Evolutionary conservation across 2,888 invertebrate species (phyloP), one percentile per base, ranked within the genome.

Genomic region (Lamproptera curius): DNA sequence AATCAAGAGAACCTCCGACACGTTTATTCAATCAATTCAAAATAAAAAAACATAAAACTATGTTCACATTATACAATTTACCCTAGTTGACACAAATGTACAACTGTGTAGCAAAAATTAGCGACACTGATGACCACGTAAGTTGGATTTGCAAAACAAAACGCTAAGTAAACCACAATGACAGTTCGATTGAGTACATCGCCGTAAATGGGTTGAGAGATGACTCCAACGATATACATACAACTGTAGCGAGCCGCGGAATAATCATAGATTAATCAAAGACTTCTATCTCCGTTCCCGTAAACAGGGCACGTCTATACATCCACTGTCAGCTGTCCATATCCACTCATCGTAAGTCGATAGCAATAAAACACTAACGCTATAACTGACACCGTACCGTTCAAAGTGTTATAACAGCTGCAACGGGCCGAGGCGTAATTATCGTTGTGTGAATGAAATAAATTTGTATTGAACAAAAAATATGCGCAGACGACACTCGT

Each of bases 271-370:
- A 2, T 33, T 16, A 33, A 33, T 16, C 9, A 14, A 14, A 40
- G 39, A 43, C 40, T 15, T 14, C 17, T 49, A 49, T 49, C 40
- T 36, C 28, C 28, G 15, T 39, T 35, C 39, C 14, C 11, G 31
- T 36, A 44, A 44, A 44, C 28, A 20, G 49, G 49, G 16, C 36
- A 36, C 44, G 39, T 44, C 38, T 42, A 62, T 65, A 63, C 63
- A 56, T 50, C 56, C 57, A 63, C 52, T 63, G 71, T 72, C 77
- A 69, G 61, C 65, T 67, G 68, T 71, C 70, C 55, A 20, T 20
- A 62, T 61, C 64, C 65, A 56, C 71, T 78, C 76, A 76, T 59
- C 74, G 78, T 67, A 73, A 67, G 62, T 65, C 73, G 70, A 73
- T 70, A 70, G 73, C 65, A 67, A 69, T 72, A 68, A 65, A n/a